phyloP scores from a whole-genome alignment of 2,113 vertebrate species.

The Gymnorhina tibicen region DNA sequence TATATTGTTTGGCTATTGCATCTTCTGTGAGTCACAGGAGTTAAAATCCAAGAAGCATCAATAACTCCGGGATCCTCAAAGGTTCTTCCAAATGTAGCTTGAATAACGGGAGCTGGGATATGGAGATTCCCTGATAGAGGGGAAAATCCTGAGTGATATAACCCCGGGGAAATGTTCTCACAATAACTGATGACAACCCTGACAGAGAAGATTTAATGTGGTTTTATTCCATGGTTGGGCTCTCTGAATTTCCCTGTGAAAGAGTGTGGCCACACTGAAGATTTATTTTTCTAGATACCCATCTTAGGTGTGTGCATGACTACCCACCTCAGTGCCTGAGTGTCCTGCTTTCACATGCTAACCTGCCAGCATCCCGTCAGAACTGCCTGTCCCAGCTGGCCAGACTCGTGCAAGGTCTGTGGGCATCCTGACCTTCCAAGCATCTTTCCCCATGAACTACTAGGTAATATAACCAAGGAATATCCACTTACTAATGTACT shows the following conservation, averaged over 20 bases:
- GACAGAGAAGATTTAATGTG: neutral
- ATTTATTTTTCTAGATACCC: neutral
- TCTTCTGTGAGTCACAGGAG: neutral
- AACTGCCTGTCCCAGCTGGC: neutral
- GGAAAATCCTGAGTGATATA: neutral
- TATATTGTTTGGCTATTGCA: neutral
- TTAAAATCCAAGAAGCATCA: neutral
- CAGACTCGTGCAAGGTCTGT: accelerated
- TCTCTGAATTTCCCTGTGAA: neutral
- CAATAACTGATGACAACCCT: neutral
- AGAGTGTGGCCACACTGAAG: neutral
- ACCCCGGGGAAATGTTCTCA: neutral
- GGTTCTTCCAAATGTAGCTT: neutral
- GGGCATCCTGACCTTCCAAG: neutral
- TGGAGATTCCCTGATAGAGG: neutral
- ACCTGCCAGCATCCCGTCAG: neutral
- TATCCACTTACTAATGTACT: neutral
- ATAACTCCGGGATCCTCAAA: neutral
- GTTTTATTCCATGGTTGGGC: neutral
- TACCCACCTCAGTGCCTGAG: neutral
- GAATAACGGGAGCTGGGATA: neutral
- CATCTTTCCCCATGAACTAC: neutral
- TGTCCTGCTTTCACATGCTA: neutral
- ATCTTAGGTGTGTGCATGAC: neutral
- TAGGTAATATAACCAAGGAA: neutral